Conservation (phyloP, 1,140 invertebrate genomes). For the Cryptotermes secundus region DNA sequence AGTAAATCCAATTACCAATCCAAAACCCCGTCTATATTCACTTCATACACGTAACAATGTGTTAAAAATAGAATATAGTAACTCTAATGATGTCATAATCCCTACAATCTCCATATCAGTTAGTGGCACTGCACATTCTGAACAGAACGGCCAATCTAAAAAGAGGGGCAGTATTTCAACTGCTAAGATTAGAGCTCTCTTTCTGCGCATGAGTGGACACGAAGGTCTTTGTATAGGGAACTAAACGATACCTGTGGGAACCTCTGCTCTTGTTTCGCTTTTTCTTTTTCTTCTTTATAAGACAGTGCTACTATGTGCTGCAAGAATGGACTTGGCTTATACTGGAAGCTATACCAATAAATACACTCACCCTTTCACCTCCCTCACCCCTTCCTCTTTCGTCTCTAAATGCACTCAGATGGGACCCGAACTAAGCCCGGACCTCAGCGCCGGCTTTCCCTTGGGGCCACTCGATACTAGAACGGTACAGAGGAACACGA, state of each 20-base stretch:
- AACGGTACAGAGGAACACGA: neutral
- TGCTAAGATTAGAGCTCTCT: too few relatives aligned
- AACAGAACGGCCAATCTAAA: too few relatives aligned
- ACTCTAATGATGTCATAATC: too few relatives aligned
- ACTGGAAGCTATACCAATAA: neutral
- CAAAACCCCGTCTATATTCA: too few relatives aligned
- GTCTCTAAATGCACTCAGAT: neutral
- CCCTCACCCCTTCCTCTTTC: too few relatives aligned
- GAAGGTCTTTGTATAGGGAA: neutral
- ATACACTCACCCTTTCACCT: neutral
- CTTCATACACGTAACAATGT: too few relatives aligned
- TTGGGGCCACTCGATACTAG: neutral
- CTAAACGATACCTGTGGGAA: neutral
- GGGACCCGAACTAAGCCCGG: neutral
- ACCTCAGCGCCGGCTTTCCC: neutral
- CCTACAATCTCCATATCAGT: too few relatives aligned
- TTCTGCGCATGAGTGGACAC: too few relatives aligned
- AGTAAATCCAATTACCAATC: too few relatives aligned
- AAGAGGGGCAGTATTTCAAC: too few relatives aligned
- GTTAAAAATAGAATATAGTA: too few relatives aligned
- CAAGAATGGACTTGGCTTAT: neutral
- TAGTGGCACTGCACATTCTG: too few relatives aligned
- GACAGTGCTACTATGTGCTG: neutral
- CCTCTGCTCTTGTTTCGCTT: neutral
- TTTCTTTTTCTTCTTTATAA: neutral